These are phyloP conservation scores for Netelia virgata DNA, from an alignment of 2,888 invertebrate genomes.

Conservation along the genomic window DNA sequence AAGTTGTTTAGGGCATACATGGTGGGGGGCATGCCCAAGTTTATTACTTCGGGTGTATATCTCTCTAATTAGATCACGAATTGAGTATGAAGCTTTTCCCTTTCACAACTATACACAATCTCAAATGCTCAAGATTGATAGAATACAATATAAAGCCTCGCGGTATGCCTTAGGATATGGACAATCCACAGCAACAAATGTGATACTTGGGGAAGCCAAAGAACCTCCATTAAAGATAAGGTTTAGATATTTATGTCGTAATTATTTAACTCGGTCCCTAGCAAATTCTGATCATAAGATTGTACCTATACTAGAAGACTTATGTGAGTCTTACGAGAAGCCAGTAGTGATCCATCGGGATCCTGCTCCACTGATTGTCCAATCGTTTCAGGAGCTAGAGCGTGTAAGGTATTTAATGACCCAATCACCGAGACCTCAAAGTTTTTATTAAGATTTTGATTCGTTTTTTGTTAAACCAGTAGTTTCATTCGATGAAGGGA, in stretches of 20 bases:
- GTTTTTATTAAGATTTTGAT: not conserved
- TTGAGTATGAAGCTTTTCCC: slow-evolving; percentile 24
- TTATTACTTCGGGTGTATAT: not conserved
- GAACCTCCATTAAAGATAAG: not conserved
- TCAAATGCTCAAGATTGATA: slow-evolving; percentile 15
- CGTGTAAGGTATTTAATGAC: not conserved
- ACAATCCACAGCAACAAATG: slow-evolving; percentile 16
- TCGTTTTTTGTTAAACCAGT: not conserved
- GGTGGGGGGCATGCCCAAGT: not conserved
- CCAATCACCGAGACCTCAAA: not conserved
- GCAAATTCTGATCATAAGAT: slow-evolving; percentile 6
- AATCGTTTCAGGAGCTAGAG: not conserved
- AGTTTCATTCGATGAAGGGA: slow-evolving; percentile 9
- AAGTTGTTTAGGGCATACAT: not conserved
- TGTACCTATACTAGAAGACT: slow-evolving; percentile 1
- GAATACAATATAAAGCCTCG: slow-evolving; percentile 26
- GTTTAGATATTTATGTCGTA: not conserved
- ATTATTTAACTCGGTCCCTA: slow-evolving; percentile 6
- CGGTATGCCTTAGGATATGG: slow-evolving; percentile 22
- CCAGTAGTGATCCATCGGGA: not conserved
- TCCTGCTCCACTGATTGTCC: not conserved
- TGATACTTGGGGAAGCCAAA: not conserved
- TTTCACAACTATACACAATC: not conserved
- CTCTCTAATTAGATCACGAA: slow-evolving; percentile 8
- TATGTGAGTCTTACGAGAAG: too few species aligned